Conservation (phyloP, 2,797 vertebrate genomes). For the Lophotriccus pileatus region DNA sequence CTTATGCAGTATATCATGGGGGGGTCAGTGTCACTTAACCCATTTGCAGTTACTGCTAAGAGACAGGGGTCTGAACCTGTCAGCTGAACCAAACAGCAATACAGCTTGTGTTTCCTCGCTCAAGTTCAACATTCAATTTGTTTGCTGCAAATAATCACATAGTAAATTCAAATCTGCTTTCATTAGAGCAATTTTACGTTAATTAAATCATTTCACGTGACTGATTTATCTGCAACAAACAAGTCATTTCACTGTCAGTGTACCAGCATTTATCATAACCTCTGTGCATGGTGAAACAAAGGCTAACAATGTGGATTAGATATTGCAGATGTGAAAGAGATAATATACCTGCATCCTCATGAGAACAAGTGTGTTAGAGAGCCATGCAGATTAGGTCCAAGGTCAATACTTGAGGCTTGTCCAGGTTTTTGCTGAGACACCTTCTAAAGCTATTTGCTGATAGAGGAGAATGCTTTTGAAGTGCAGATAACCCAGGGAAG, state of each 20-base stretch:
- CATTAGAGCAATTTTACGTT: constrained; percentile 31
- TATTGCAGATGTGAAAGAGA: neutral
- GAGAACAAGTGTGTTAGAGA: neutral
- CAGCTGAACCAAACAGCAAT: neutral
- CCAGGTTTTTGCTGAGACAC: neutral
- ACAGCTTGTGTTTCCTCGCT: constrained; percentile 6
- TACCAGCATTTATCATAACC: neutral
- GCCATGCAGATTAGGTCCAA: neutral
- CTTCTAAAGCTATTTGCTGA: neutral
- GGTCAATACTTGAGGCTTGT: neutral
- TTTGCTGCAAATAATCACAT: constrained; percentile 30
- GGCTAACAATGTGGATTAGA: neutral
- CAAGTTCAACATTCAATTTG: constrained; percentile 1
- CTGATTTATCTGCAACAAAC: constrained; percentile 46
- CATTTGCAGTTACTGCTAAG: neutral
- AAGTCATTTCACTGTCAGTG: constrained; percentile 17
- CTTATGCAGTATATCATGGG: neutral
- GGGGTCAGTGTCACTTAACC: neutral
- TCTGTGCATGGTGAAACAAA: neutral
- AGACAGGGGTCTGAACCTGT: neutral
- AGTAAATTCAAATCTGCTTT: constrained; percentile 48
- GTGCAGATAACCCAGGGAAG: neutral
- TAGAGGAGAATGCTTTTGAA: neutral
- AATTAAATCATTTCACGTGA: constrained; percentile 43
- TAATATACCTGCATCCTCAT: neutral